A percentile compares a stretch with the other conserved stretches of the same genome.
These are phyloP conservation scores for Drosophila micromelanica DNA, from an alignment of 1,140 invertebrate genomes.

Conservation along the genomic window DNA sequence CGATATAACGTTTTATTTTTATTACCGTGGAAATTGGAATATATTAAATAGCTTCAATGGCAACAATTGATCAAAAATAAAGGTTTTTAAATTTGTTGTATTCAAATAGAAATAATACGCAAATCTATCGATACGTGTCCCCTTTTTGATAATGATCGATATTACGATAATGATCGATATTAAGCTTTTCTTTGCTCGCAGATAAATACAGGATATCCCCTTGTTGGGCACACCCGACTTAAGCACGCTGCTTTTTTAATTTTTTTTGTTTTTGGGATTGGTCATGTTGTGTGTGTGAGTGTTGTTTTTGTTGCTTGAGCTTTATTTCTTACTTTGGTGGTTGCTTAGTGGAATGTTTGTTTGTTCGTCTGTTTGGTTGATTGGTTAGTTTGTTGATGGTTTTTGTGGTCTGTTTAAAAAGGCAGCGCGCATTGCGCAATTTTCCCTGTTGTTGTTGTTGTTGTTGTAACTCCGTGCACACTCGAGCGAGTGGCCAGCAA, in stretches of 20 bases:
- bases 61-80: too few relatives aligned
- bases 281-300: conserved; percentile 3
- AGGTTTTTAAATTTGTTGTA: too few relatives aligned
- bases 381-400: conserved; percentile 26
- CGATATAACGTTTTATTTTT: too few relatives aligned
- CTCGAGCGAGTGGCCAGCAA: conserved; percentile 30
- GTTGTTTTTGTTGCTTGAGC: background rate
- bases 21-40: too few relatives aligned
- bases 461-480: conserved; percentile 16
- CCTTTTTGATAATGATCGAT: too few relatives aligned
- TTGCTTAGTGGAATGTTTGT: conserved; percentile 32
- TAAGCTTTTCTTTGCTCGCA: too few relatives aligned
- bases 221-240: too few relatives aligned
- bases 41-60: too few relatives aligned
- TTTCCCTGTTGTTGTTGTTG: background rate
- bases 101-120: too few relatives aligned
- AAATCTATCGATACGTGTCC: too few relatives aligned
- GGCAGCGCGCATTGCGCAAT: conserved; percentile 24
- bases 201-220: too few relatives aligned
- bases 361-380: conserved; percentile 18
- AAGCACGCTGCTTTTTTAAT: background rate
- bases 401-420: conserved; percentile 20
- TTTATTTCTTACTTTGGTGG: conserved; percentile 5
- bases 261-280: conserved; percentile 3
- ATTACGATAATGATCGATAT: too few relatives aligned